Evolutionary conservation across 1,140 invertebrate genomes (phyloP), one percentile per base, ranked within the genome.

Genomic region (Battus philenor): DNA sequence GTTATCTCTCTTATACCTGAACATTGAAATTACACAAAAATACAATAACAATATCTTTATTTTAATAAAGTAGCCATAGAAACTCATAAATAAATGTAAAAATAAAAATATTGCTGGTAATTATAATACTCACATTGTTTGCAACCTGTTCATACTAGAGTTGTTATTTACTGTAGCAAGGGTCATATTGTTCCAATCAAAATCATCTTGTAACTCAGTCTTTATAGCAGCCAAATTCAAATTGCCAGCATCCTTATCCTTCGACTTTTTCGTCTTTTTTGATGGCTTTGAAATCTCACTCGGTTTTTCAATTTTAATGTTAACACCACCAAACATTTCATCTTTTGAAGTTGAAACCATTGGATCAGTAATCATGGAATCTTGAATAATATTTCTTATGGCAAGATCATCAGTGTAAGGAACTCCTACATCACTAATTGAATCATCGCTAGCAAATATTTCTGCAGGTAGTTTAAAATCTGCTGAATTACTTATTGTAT

Each of bases 401-500:
- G 8, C 26, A 5, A 68, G 30, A 36, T 78, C 75, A 47, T 84
- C 80, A 9, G 52, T 34, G 24, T 50, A 30, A 10, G 59, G 34
- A 2, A 73, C 38, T 2, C 79, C 77, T 16, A 62, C 58, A 44
- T 83, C 81, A 51, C 80, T 81, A 2, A 73, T 59, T 22, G 81
- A 85, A 48, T 85, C 81, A 60, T 85, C 79, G 53, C 79, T 83
- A 27, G 81, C 81, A 67, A 85, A 83, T 55, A 83, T 83, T 31
- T 85, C 79, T 51, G 81, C 81, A 15, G 81, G 81, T 8, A 85
- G 61, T 50, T 72, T 83, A 39, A 79, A 70, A 50, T 85, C 79
- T 31, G 74, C 65, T 27, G 79, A 59, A 22, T 73, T 68, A 13
- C 72, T 76, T 31, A 81, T 54, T 24, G 56, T 41, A 53, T 82